Base-by-base conservation (phyloP, 2,113 vertebrate genomes). In the Nannobrachium achirus region DNA sequence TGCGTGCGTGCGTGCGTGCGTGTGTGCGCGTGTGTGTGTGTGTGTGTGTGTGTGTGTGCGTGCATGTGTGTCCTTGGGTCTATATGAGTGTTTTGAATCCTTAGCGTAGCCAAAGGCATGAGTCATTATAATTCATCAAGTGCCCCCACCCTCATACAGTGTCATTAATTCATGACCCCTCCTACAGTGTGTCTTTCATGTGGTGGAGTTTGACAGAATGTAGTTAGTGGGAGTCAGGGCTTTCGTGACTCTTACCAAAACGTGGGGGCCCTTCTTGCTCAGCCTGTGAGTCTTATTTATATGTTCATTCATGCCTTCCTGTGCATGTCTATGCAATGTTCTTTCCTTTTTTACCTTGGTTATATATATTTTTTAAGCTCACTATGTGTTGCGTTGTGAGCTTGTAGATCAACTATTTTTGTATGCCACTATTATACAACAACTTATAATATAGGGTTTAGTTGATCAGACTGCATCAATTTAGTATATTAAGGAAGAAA, bases 41-140 rank as follows among this genome's bases (percentile, higher is more conserved):
- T 25, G 20, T 4, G 20, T 25, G 20, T 4, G 41, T 42, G 41
- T 8, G 8, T 42, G 10, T 1, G 10, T 10, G 8, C 41, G 41
- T 42, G 41, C 41, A 8, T 52, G 40, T 6, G 42, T 20, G 41
- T 15, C 57, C 20, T 69, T 79, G 56, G 63, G 56, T 65, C 60
- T 71, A 48, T 74, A 46, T 49, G 56, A 13, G 1, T 33, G 52
- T 79, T 20, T 56, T 49, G 64, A 65, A 42, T 51, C 59, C 72
- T 74, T 83, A 69, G 44, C 65, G 49, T 46, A 13, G 50, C 44
- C 9, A 56, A 73, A 80, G 70, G 18, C 69, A 64, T 57, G 56
- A 75, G 71, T 64, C 75, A 42, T 67, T 49, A n/a, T n/a, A 76
- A 83, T 67, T 68, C 65, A 78, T 81, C 64, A 67, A 56, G n/a